phyloP scores from a whole-genome alignment of 2,888 invertebrate species.

The Drosophila seclusa region DNA sequence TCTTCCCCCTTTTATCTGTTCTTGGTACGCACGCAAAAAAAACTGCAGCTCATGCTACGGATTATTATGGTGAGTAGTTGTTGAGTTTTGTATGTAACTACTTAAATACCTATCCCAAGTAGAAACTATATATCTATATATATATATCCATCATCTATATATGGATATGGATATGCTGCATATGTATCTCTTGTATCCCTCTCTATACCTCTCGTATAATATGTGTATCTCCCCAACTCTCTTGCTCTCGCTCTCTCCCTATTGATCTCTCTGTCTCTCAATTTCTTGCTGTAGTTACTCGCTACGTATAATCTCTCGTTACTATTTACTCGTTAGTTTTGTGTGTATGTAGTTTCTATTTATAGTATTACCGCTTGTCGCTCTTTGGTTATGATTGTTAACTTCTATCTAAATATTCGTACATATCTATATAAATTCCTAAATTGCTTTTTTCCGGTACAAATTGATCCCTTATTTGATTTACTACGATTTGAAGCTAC shows the following conservation, averaged over 20 bases:
- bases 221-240: conserved; percentile 3
- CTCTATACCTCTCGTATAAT: conserved; percentile 15
- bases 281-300: conserved; percentile 32
- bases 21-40: conserved; percentile 77
- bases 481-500: conserved; percentile 10
- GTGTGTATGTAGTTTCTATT: conserved; percentile 26
- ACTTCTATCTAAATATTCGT: conserved; percentile 6
- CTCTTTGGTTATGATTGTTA: conserved; percentile 8
- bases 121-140: neutral
- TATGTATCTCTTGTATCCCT: conserved; percentile 7
- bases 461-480: conserved; percentile 14
- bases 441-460: conserved; percentile 24
- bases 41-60: conserved; percentile 95
- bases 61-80: conserved; percentile 98
- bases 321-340: conserved; percentile 33
- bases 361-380: conserved; percentile 20
- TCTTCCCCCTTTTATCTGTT: conserved; percentile 74
- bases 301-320: conserved; percentile 25
- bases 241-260: conserved; percentile 2
- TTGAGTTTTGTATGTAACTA: conserved; percentile 70
- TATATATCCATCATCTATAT: neutral
- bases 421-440: conserved; percentile 11
- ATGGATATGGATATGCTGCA: neutral
- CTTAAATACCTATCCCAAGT: conserved; percentile 1
- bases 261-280: conserved; percentile 8